A percentile compares a stretch with the other conserved stretches of the same genome.
These are phyloP conservation scores for Ectropis grisescens DNA, from an alignment of 1,140 invertebrate species.

Conservation along the genomic window DNA sequence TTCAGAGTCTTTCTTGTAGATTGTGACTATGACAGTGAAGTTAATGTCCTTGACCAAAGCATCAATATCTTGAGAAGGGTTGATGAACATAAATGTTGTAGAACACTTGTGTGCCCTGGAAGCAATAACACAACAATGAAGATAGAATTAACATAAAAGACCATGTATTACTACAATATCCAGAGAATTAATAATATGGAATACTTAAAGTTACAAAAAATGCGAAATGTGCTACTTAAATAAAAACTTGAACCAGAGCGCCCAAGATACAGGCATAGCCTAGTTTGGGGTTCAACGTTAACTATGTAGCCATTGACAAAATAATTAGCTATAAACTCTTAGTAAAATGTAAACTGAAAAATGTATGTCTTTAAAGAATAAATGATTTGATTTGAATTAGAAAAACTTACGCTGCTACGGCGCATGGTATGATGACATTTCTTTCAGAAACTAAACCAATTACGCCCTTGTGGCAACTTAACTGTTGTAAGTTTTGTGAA, in stretches of 20 bases:
- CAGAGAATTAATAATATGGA: too few relatives aligned
- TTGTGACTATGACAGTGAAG: slow-evolving; percentile 35
- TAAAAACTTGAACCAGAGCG: too few relatives aligned
- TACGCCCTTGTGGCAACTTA: slow-evolving; percentile 38
- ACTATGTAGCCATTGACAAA: too few relatives aligned
- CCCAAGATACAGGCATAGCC: too few relatives aligned
- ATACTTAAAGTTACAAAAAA: too few relatives aligned
- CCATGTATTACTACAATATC: too few relatives aligned
- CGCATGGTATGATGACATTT: slow-evolving; percentile 48
- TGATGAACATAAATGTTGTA: slow-evolving; percentile 59
- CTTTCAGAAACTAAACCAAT: slow-evolving; percentile 45
- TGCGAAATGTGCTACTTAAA: too few relatives aligned
- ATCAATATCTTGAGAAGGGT: slow-evolving; percentile 35
- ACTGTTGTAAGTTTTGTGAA: slow-evolving; percentile 45
- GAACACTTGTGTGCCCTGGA: slow-evolving; percentile 58
- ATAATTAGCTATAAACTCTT: too few relatives aligned
- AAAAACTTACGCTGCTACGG: slow-evolving; percentile 52
- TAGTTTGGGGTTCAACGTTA: too few relatives aligned
- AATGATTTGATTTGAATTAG: too few relatives aligned
- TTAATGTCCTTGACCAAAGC: slow-evolving; percentile 25
- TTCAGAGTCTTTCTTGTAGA: slow-evolving; percentile 15
- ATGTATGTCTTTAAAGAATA: too few relatives aligned
- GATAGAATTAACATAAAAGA: slow-evolving; percentile 1
- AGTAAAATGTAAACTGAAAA: too few relatives aligned
- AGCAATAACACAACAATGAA: slow-evolving; percentile 20